Evolutionary conservation across 2,113 vertebrate genomes (phyloP).

Genomic region (Nematolebias whitei): DNA sequence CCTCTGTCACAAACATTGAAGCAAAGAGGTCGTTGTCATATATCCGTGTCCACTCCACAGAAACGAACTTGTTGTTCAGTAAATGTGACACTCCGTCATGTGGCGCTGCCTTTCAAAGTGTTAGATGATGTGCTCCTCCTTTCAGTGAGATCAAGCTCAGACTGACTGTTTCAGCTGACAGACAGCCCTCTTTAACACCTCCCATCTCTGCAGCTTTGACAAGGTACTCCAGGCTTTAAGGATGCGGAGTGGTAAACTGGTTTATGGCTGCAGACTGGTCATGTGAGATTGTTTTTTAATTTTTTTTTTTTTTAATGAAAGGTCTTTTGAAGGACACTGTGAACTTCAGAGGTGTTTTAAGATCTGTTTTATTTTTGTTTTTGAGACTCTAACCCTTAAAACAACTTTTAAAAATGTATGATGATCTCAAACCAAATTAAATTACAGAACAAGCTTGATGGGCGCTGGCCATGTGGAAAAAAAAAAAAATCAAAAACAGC

Average conservation of each 20-base stretch:
- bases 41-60: conserved; percentile 60
- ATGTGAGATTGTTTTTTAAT: neutral
- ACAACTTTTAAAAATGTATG: neutral
- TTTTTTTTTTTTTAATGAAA: neutral
- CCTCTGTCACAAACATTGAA: conserved; percentile 81
- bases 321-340: neutral
- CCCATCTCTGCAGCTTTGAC: conserved; percentile 62
- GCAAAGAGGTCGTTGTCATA: conserved; percentile 66
- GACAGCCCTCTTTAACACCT: conserved; percentile 69
- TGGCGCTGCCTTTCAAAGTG: conserved; percentile 50
- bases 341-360: conserved; percentile 4
- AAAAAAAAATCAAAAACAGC: too few relatives aligned
- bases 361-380: conserved; percentile 46
- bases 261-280: neutral
- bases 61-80: conserved; percentile 48
- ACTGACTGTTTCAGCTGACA: conserved; percentile 61
- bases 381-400: neutral
- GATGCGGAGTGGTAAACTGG: conserved; percentile 2
- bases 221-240: conserved; percentile 25
- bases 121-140: conserved; percentile 57
- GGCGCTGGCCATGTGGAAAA: too few relatives aligned
- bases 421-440: neutral
- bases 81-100: conserved; percentile 63
- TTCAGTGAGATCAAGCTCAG: conserved; percentile 61
- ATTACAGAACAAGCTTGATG: neutral